Evolutionary conservation across 2,113 vertebrate species (phyloP).

Genomic region (Malaclemys terrapin): DNA sequence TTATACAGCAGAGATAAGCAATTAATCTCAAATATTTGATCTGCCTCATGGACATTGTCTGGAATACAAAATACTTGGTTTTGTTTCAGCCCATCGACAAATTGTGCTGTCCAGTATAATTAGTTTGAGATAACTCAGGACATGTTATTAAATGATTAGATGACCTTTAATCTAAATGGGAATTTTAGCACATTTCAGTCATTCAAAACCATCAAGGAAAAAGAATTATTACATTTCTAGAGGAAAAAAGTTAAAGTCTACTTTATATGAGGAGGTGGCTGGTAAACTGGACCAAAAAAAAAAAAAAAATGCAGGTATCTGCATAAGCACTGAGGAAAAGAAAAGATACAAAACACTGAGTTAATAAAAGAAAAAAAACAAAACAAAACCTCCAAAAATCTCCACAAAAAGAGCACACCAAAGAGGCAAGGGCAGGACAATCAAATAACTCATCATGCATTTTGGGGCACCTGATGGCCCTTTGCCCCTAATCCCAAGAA

Average conservation of each 20-base stretch:
- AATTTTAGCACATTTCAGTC: not conserved
- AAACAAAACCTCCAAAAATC: not conserved
- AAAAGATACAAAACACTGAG: not conserved
- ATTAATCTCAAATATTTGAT: not conserved
- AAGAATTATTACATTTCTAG: not conserved
- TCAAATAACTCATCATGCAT: not conserved
- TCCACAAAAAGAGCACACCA: not conserved
- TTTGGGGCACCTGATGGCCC: not conserved
- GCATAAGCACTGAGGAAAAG: rapidly evolving
- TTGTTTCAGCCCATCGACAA: not conserved
- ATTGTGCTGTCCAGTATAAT: not conserved
- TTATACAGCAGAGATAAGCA: not conserved
- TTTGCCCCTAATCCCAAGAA: not conserved
- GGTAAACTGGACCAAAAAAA: not conserved
- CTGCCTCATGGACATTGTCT: not conserved
- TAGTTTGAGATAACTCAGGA: not conserved
- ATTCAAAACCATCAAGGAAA: not conserved
- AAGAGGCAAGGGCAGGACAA: not conserved
- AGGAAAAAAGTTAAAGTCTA: not conserved
- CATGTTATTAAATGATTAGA: not conserved
- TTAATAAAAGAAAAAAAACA: not conserved
- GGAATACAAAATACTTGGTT: not conserved
- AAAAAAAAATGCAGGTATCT: not conserved
- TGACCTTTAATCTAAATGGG: slow-evolving; percentile 4
- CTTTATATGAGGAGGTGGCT: not conserved